Base-by-base conservation (phyloP, 2,113 vertebrate species). In the Mugil cephalus region DNA sequence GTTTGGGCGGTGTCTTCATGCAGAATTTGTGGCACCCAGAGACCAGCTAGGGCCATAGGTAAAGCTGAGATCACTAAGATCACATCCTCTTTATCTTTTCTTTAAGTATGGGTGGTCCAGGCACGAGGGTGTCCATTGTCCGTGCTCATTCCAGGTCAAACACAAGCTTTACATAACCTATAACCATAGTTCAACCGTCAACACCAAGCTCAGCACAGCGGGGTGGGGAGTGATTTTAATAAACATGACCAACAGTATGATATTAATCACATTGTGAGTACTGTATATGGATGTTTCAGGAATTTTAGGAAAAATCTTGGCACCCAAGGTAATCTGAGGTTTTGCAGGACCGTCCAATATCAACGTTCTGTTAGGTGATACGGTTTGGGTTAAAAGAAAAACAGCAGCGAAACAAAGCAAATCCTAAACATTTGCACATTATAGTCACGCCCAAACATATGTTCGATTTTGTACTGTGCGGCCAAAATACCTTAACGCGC, bases 311-410 rank as follows among this genome's bases (percentile, higher is more conserved):
- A 61, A 14, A 54, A 3, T 17, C 21, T 51, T 69, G 38, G 7
- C 4, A 18, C 8, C 34, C n/a, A 64, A 34, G 5, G 9, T 59
- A 36, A 39, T 40, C 3, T 38, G 21, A 73, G 7, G 0, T 45
- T 68, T 54, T 60, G 70, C 56, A 69, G 73, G 83, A 64, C 52
- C 53, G 34, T 70, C 74, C 60, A 66, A 66, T 53, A 51, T 66
- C 11, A 65, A 54, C 10, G 15, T 60, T 51, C 17, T 60, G 1
- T 53, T 10, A 17, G 1, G 18, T 46, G 35, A 51, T 12, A 18
- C 7, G 38, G 34, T 35, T 62, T 0, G 7, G 24, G 18, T 42
- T 46, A 45, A 42, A 24, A 3, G 10, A 60, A 58, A 48, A 52
- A 58, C n/a, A n/a, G n/a, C n/a, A n/a, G n/a, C n/a, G n/a, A 52